Conservation (phyloP, 2,888 invertebrate species). For the Rhamphomyia laevipes region DNA sequence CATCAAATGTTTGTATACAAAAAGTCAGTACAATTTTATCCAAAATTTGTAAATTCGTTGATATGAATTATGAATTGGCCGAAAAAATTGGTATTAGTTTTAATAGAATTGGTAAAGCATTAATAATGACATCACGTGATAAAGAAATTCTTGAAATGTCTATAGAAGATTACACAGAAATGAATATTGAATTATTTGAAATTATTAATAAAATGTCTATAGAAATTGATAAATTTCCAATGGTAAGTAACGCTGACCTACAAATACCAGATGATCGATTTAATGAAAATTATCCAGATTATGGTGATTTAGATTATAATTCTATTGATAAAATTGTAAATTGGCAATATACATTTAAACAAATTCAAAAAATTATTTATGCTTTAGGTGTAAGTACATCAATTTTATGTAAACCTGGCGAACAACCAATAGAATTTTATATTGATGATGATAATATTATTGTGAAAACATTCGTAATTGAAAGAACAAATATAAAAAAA, state of each 20-base stretch:
- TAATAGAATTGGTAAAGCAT: background rate
- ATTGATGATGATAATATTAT: conserved; percentile 1
- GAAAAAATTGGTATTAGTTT: conserved; percentile 1
- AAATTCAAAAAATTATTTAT: conserved; percentile 3
- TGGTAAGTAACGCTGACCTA: background rate
- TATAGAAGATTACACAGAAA: background rate
- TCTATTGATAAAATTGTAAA: conserved; percentile 6
- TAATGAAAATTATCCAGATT: conserved; percentile 12
- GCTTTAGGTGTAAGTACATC: conserved; percentile 2
- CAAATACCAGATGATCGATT: conserved; percentile 1
- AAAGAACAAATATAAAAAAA: background rate
- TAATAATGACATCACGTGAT: background rate
- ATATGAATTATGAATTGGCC: conserved; percentile 3
- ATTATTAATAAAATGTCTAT: conserved; percentile 5
- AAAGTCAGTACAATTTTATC: no score
- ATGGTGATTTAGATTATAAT: conserved; percentile 9
- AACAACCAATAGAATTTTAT: conserved; percentile 3
- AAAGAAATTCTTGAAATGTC: conserved; percentile 3
- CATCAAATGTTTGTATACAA: no score
- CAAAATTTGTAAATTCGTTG: background rate
- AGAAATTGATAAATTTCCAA: conserved; percentile 6
- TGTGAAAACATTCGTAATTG: background rate
- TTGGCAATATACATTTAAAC: conserved; percentile 6
- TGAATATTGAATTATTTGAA: conserved; percentile 1
- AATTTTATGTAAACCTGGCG: background rate